These are phyloP conservation scores for Rhabdophis nuchalis DNA, from an alignment of 2,797 vertebrate genomes.

Conservation along the genomic window DNA sequence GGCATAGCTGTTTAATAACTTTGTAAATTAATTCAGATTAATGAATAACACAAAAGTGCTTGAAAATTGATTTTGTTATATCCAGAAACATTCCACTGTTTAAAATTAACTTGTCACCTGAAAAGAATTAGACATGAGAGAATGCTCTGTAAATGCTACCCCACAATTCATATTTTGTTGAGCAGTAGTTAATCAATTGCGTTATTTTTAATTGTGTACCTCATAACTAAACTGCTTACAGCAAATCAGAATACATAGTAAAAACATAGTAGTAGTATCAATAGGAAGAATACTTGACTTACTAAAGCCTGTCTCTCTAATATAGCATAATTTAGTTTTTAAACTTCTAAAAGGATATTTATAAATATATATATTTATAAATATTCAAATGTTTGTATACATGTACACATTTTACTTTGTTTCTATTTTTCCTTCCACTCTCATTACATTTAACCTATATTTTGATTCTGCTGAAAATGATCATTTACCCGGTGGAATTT, in stretches of 20 bases:
- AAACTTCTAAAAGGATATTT: not conserved
- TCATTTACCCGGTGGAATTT: not conserved
- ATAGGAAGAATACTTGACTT: not conserved
- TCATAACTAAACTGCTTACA: not conserved
- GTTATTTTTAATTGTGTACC: not conserved
- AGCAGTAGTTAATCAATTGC: not conserved
- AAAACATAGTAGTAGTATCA: not conserved
- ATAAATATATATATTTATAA: not conserved
- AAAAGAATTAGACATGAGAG: not conserved
- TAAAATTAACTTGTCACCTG: conserved; percentile 7
- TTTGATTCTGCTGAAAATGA: not conserved
- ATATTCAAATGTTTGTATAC: not conserved
- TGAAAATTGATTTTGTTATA: not conserved
- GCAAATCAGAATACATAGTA: not conserved
- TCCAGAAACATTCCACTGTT: conserved; percentile 2
- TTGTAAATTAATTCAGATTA: not conserved
- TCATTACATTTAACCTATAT: not conserved
- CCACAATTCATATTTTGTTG: not conserved
- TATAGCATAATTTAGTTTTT: not conserved
- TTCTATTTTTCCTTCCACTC: not conserved
- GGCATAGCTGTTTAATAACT: not conserved
- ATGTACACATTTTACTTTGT: not conserved
- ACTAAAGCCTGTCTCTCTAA: not conserved
- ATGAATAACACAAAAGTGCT: not conserved
- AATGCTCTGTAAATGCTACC: not conserved